Conservation (phyloP, 2,888 invertebrate species). For the Steinernema carpocapsae region DNA sequence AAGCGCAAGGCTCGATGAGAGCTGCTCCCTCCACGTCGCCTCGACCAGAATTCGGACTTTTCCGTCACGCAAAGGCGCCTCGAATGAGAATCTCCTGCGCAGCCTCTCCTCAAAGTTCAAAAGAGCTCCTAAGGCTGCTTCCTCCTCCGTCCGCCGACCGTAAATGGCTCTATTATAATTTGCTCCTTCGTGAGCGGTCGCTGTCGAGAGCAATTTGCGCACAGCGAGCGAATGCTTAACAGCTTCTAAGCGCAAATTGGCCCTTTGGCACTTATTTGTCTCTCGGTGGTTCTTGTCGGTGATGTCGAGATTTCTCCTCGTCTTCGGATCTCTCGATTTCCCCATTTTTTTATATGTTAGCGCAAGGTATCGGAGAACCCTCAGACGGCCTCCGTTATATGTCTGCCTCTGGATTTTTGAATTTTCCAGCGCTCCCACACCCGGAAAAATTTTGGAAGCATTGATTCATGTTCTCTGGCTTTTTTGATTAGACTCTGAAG, state of each 20-base stretch:
- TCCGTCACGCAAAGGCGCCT: not conserved
- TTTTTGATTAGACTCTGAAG: too few species aligned
- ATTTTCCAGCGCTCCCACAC: too few species aligned
- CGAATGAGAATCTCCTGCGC: not conserved
- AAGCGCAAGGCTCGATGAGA: not conserved
- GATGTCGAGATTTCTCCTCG: not conserved
- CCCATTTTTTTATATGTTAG: too few species aligned
- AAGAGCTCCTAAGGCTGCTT: conserved; percentile 22
- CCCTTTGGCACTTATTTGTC: conserved; percentile 23
- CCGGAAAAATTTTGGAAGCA: too few species aligned
- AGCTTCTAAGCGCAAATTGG: conserved; percentile 27
- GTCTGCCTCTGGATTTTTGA: too few species aligned
- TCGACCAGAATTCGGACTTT: not conserved
- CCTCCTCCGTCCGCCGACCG: not conserved
- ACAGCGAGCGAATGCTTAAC: conserved; percentile 16
- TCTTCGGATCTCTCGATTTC: not conserved
- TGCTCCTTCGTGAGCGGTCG: conserved; percentile 12
- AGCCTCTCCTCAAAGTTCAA: conserved; percentile 3
- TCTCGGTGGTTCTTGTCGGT: conserved; percentile 11
- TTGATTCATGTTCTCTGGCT: too few species aligned
- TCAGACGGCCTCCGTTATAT: too few species aligned
- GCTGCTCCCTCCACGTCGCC: not conserved
- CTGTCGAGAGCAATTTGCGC: conserved; percentile 30
- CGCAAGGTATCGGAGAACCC: too few species aligned
- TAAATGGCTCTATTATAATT: conserved; percentile 34